Evolutionary conservation across 2,888 invertebrate species (phyloP), one percentile per base, ranked within the genome.

Genomic region (Thymelicus acteon): DNA sequence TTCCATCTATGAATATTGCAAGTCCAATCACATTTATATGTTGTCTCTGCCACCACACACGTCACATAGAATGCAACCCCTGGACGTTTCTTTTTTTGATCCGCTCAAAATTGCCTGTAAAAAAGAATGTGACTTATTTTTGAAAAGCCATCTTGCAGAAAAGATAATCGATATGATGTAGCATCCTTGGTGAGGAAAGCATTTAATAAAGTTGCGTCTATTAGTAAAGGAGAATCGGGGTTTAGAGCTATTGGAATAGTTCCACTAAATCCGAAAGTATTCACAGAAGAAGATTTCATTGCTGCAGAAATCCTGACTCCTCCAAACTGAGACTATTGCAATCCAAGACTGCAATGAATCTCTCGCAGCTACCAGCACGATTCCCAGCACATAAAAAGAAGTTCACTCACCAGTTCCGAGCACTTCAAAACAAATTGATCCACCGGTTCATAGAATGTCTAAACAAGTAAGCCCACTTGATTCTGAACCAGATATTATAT

Each of bases 181-280:
- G 81, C 80, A 44, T 75, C 78, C 39, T 65, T 75, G 64, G 48
- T 71, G 12, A 74, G 52, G 44, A 75, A 72, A 71, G 75, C 74
- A 71, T 76, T 61, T 66, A 49, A 54, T 63, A 74, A 54, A 60
- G 73, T 75, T 70, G 80, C 80, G 0, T 77, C 78, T 71, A 80
- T 83, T 60, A 77, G 72, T 47, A 83, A 85, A 78, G 80, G 74
- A 67, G 80, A 78, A 76, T 74, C 82, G 19, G 82, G 82, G n/a
- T 82, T 85, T 76, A 68, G 60, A 75, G 64, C 80, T 70, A 77
- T 81, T 67, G 83, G 82, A 60, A 83, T 82, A 71, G 76, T 76
- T 75, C 82, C 82, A 37, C 40, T 81, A 19, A 79, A 83, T 73
- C 80, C 77, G 6, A 66, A 76, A 2, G 73, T 77, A 71, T 78